Base-by-base conservation (phyloP, 2,888 invertebrate species). In the Spisula solida region DNA sequence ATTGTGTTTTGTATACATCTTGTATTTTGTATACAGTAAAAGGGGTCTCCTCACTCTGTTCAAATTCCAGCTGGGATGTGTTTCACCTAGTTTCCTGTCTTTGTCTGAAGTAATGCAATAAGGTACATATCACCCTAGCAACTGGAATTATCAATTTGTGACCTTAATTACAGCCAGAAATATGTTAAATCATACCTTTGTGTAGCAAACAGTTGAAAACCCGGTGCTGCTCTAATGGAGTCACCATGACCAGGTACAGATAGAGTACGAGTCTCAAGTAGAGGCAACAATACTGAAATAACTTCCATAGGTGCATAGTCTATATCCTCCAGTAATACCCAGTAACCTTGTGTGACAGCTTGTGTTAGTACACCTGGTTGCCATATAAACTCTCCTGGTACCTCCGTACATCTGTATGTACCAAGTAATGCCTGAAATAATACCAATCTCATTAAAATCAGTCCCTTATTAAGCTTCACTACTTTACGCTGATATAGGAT, bases 331-430 rank as follows among this genome's bases (percentile, higher is more conserved):
- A 99, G 97, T 2, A 99, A 97, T 47, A 99, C 97, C 99, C 99
- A 99, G 95, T 98, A 94, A 12, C 96, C 96, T 34, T 93, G 92
- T 8, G 93, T 93, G 34, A 96, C 95, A 97, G 98, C 97, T 91
- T 95, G 96, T 5, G 99, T 99, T 86, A 99, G 97, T 82, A 99
- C 98, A n/a, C 99, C 99, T 1, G 99, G 98, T 94, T 98, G 98
- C 99, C 99, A 99, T 31, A 99, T 97, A 97, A 99, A 99, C 97
- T 99, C 99, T 20, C 99, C 99, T 0, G 99, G 99, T 82, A 99
- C 97, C 96, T 99, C 99, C 0, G 99, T 99, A 96, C 99, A 99
- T 93, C 98, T 97, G 96, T 99, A 99, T 0, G 98, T 98, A 0
- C 99, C 99, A 14, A 99, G 97, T 85, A 99, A 97, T 97, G 99